These are phyloP conservation scores for Petrocephalus sullivani DNA, from an alignment of 2,797 vertebrate genomes.

Conservation along the genomic window DNA sequence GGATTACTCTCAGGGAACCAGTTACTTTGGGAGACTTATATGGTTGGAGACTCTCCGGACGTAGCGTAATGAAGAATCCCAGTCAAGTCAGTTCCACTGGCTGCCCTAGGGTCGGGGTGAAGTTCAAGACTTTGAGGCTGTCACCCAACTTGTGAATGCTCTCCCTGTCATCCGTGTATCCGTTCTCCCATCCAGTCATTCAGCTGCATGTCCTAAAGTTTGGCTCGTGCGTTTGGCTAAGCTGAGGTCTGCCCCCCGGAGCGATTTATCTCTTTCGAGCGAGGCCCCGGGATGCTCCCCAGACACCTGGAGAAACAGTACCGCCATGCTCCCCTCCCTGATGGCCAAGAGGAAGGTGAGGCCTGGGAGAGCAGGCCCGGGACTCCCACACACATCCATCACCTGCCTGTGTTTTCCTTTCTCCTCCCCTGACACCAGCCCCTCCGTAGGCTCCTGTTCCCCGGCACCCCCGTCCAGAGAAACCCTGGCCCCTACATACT, in stretches of 20 bases:
- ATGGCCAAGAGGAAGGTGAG: constrained; percentile 50
- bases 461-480: constrained; percentile 28
- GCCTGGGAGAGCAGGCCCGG: constrained; percentile 45
- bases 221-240: background rate
- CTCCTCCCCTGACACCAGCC: background rate
- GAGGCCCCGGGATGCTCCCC: constrained; percentile 20
- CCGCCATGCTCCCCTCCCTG: constrained; percentile 41
- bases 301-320: constrained; percentile 59
- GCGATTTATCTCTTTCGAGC: background rate
- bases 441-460: constrained; percentile 40
- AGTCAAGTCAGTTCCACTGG: background rate
- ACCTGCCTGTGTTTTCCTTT: constrained; percentile 26
- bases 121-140: background rate
- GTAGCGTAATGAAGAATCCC: background rate
- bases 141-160: background rate
- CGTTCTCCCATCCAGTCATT: background rate
- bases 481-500: constrained; percentile 31
- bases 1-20: background rate
- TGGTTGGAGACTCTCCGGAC: background rate
- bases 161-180: background rate
- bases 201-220: background rate
- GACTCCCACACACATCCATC: constrained; percentile 31
- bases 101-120: background rate
- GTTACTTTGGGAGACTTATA: background rate
- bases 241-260: background rate